Base-by-base conservation (phyloP, 2,888 invertebrate genomes). In the Drosophila ochracea region DNA sequence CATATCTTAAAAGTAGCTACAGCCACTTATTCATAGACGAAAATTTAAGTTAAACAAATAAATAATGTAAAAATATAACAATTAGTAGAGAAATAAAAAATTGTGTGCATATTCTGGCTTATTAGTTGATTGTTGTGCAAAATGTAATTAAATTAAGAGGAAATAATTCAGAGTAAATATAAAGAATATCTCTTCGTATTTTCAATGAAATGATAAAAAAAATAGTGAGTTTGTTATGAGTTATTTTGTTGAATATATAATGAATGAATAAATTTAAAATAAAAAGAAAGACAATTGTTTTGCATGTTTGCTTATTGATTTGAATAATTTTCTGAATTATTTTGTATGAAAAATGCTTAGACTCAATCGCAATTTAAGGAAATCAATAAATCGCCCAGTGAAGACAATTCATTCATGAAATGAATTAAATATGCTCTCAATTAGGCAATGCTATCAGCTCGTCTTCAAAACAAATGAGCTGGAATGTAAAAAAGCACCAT, bases 351-450 rank as follows among this genome's bases (percentile, higher is more conserved):
- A 21, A 47, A 4, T 28, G 19, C 4, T 31, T 6, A 21, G 6
- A 37, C n/a, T 28, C 16, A 13, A 25, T 5, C 11, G 30, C 41
- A 41, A 43, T 33, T 25, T 2, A n/a, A 35, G 21, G 1, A 25
- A 53, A 53, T 54, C 31, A 39, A 57, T 47, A 11, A 60, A 64
- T 50, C 41, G 30, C 3, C 0, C 13, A 25, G 16, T 28, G 35
- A 19, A 62, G n/a, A 3, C 28, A 73, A 52, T 53, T 11, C 41
- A 62, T 50, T 78, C 61, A 73, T 65, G 55, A 69, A 41, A 54
- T 64, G 19, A 60, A 63, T 21, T 67, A 71, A 71, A 75, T 82
- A 70, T 52, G 64, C 61, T 59, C 54, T 59, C 67, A 79, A 82
- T 89, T 76, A 75, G 63, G 16, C 50, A 67, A 61, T 58, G 35